phyloP scores from a whole-genome alignment of 2,888 invertebrate genomes.

The Margaritifera margaritifera region DNA sequence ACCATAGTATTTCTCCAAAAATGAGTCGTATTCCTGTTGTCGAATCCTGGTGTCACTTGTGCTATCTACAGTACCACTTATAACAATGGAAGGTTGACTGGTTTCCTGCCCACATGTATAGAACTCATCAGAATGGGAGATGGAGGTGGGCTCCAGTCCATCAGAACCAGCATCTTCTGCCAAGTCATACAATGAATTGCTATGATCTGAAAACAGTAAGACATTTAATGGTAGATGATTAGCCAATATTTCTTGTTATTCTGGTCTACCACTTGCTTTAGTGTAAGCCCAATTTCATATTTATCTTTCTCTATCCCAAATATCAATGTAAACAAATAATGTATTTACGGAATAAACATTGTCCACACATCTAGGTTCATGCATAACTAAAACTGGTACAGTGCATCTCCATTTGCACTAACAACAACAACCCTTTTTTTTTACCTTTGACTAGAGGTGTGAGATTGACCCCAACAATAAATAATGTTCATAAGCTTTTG shows the following conservation, averaged over 20 bases:
- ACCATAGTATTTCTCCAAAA: conserved; percentile 43
- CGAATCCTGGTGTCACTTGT: conserved; percentile 46
- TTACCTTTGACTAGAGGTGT: no score
- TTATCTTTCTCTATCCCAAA: no score
- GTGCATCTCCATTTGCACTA: no score
- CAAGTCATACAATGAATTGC: conserved; percentile 67
- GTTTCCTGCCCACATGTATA: conserved; percentile 31
- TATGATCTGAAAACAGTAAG: conserved; percentile 45
- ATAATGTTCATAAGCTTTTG: no score
- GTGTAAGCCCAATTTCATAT: no score
- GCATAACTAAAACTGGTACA: no score
- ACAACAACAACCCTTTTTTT: no score
- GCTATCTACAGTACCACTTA: conserved; percentile 66
- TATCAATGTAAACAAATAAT: no score
- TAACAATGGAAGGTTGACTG: conserved; percentile 56
- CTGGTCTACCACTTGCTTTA: no score
- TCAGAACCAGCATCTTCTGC: conserved; percentile 42
- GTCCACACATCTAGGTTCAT: no score
- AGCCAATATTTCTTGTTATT: not conserved
- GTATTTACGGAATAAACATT: no score
- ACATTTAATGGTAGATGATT: not conserved
- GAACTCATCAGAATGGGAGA: conserved; percentile 27
- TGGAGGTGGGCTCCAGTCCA: conserved; percentile 18
- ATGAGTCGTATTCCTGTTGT: conserved; percentile 35
- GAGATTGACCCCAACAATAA: no score